Base-by-base conservation (phyloP, 2,113 vertebrate species). In the Connochaetes taurinus region DNA sequence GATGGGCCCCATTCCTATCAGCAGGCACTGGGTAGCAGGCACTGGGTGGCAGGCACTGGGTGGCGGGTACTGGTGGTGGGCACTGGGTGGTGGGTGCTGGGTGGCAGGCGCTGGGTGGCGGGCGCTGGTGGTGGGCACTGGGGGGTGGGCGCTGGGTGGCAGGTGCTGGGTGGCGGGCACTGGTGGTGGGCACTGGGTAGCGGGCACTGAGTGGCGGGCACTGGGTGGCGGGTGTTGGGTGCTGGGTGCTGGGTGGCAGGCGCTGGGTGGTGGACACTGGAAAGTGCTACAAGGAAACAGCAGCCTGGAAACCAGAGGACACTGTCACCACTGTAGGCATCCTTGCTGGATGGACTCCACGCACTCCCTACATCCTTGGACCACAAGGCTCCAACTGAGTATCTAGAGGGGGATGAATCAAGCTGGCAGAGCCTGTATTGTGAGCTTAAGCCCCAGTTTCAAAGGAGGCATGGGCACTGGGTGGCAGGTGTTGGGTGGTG, bases 401-500 rank as follows among this genome's bases (percentile, higher is more conserved):
- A 2, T 76, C 60, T 53, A 17, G 4, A 47, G 16, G 21, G 12
- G 19, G 50, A 17, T 71, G 81, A 62, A 43, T 23, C 19, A 11
- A 25, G 7, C 3, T 1, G 11, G 47, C 33, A 29, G 16, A 16
- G 36, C 31, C 45, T 87, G 27, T 16, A 50, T 45, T 7, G 23
- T 1, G 3, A 52, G 50, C 27, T 29, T 33, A 17, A 40, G 21
- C 17, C 43, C 13, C 12, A 36, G 23, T 19, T 80, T 52, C 52
- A 91, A 86, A 33, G 47, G 7, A 50, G 14, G 50, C n/a, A n/a
- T n/a, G 2, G 2, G 29, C 29, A 1, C 58, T 31, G 27, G 27
- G 1, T 60, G 58, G 57, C 5, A 0, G 0, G 57, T 10, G 2
- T 27, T 58, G 55, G 55, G 4, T 58, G 57, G 9, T 1, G 0